Evolutionary conservation across 2,113 vertebrate genomes (phyloP).

Genomic region (Vulpes ferrilata): DNA sequence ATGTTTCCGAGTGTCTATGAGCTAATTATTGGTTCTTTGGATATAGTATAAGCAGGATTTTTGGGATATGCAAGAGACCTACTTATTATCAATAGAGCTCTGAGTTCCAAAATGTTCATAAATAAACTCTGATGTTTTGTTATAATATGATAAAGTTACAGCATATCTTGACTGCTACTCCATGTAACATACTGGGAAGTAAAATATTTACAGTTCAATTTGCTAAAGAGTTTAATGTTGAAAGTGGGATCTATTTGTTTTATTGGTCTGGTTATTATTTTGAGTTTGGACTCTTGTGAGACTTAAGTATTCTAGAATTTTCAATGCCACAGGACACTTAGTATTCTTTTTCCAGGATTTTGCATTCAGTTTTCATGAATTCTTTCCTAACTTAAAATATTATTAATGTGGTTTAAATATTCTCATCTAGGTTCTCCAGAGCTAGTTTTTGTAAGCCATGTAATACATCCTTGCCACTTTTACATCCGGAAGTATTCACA

Average conservation of each 20-base stretch:
- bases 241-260: constrained; percentile 5
- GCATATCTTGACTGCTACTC: not conserved
- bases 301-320: constrained; percentile 12
- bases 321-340: not conserved
- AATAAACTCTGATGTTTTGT: constrained; percentile 53
- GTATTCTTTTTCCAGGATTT: not conserved
- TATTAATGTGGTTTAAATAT: constrained; percentile 61
- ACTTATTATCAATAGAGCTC: not conserved
- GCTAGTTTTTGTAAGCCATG: constrained; percentile 91
- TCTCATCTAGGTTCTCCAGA: constrained; percentile 83
- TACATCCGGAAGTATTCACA: constrained; percentile 91
- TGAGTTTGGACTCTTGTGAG: not conserved
- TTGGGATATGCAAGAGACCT: not conserved
- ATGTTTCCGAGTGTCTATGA: not conserved
- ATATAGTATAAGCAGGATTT: not conserved
- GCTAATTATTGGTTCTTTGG: not conserved
- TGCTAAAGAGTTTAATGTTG: constrained; percentile 35
- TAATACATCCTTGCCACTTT: constrained; percentile 94
- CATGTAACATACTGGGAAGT: not conserved
- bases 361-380: constrained; percentile 50
- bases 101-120: constrained; percentile 38
- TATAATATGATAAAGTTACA: not conserved
- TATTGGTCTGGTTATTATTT: constrained; percentile 22
- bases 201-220: constrained; percentile 19
- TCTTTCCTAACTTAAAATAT: constrained; percentile 26